Percentiles rank a stretch among this genome's conserved stretches.
These are phyloP conservation scores for Leptopilina syphax DNA, from an alignment of 2,888 invertebrate species.

Conservation along the genomic window DNA sequence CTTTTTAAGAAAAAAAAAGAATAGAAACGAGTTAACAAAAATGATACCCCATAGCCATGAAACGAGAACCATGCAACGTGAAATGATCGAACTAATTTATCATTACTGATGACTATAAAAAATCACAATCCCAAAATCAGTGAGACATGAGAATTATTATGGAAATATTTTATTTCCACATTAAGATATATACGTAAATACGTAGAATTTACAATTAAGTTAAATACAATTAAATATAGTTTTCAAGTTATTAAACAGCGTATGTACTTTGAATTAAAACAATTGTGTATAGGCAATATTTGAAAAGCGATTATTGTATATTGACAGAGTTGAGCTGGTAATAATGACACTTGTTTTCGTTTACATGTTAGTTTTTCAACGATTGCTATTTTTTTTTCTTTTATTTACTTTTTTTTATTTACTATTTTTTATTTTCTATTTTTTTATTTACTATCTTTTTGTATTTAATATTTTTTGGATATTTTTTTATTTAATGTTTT, in stretches of 20 bases:
- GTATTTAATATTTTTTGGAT: too few relatives aligned
- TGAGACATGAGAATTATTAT: constrained; percentile 20
- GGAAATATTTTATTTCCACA: constrained; percentile 54
- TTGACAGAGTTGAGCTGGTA: neutral
- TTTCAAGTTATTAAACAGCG: constrained; percentile 46
- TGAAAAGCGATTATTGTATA: constrained; percentile 9
- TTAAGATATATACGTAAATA: constrained; percentile 11
- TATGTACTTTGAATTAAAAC: constrained; percentile 41
- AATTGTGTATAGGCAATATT: constrained; percentile 39
- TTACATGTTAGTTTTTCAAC: neutral
- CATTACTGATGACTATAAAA: neutral
- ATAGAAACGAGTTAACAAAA: neutral
- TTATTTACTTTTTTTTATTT: too few relatives aligned
- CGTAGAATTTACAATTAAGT: neutral
- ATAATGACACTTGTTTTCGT: constrained; percentile 3
- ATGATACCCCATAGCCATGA: constrained; percentile 17
- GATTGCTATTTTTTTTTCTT: neutral
- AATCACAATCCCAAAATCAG: constrained; percentile 11
- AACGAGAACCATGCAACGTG: constrained; percentile 27
- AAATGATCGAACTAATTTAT: constrained; percentile 12
- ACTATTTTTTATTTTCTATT: too few relatives aligned
- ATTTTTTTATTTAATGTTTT: too few relatives aligned
- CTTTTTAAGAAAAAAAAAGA: neutral
- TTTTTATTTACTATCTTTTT: too few relatives aligned
- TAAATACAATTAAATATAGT: constrained; percentile 1